Evolutionary conservation across 2,113 vertebrate genomes (phyloP), one percentile per base, ranked within the genome.

Genomic region (Scomber japonicus): DNA sequence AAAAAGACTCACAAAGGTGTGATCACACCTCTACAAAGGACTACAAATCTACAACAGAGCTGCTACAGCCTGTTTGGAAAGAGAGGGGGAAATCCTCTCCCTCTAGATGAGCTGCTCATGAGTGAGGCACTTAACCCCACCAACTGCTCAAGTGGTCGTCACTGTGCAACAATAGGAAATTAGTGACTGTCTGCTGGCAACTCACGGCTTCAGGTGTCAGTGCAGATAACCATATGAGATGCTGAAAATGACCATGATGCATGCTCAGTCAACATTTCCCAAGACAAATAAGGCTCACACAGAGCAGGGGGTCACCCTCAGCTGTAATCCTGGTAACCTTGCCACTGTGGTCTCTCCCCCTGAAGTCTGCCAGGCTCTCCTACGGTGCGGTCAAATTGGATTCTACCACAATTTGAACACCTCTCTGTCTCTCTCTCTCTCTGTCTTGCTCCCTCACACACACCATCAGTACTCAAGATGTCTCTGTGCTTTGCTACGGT

Each of bases 251-350:
- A 49, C 63, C 59, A 62, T 63, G 35, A 48, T 70, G 54, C 62
- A 61, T 50, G 53, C 50, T 72, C 54, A 59, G 35, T 80, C 19
- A 75, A 27, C 1, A 11, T 63, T 80, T 83, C 54, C 44, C 17
- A 50, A 24, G 50, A 81, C 67, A 78, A 78, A 75, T 54, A 30
- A 19, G 27, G 57, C 81, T 72, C 60, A 50, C 59, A n/a, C n/a
- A 15, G 61, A 78, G 75, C 76, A 59, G 63, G 81, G 80, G 78
- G 82, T 57, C 85, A 30, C 78, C 80, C 71, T 84, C 57, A 69
- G 62, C 73, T 83, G 79, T 88, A 85, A 81, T 86, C 76, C 75
- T 77, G 66, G 71, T 78, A 87, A 86, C 78, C 71, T 91, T 77
- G 71, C 69, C 63, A 56, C 77, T 71, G 72, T 71, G 85, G 74